phyloP scores from a whole-genome alignment of 2,113 vertebrate species.

The Pluvianellus socialis region DNA sequence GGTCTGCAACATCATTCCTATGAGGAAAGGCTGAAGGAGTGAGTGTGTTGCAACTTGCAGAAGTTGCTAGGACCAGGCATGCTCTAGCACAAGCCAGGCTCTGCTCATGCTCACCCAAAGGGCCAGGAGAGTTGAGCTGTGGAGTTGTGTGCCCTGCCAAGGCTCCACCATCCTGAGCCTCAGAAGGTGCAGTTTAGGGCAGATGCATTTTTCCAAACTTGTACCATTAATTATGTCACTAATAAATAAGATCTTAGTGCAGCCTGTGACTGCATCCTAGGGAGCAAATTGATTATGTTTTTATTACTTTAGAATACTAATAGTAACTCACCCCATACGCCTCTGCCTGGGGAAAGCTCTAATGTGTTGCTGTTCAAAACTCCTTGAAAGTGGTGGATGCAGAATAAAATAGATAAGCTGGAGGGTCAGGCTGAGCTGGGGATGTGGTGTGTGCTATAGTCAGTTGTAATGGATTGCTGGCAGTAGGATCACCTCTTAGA shows the following conservation, averaged over 20 bases:
- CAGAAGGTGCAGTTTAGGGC: background rate
- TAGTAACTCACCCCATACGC: background rate
- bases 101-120: rapidly evolving
- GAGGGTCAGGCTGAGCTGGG: too few species aligned
- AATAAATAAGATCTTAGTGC: background rate
- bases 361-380: background rate
- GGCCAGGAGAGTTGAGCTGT: background rate
- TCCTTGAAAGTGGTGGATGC: background rate
- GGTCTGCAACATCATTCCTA: too few species aligned
- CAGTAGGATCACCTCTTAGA: background rate
- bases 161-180: too few species aligned
- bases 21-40: too few species aligned
- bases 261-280: background rate
- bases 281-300: background rate
- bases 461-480: background rate
- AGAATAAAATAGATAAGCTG: background rate
- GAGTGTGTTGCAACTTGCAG: background rate
- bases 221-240: background rate
- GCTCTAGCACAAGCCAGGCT: background rate
- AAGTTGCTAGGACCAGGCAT: background rate
- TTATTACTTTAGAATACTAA: background rate
- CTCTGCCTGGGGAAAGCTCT: background rate
- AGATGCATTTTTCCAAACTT: background rate
- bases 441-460: background rate
- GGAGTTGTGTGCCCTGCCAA: background rate